Base-by-base conservation (phyloP, 2,888 invertebrate species). In the Nysson spinosus region DNA sequence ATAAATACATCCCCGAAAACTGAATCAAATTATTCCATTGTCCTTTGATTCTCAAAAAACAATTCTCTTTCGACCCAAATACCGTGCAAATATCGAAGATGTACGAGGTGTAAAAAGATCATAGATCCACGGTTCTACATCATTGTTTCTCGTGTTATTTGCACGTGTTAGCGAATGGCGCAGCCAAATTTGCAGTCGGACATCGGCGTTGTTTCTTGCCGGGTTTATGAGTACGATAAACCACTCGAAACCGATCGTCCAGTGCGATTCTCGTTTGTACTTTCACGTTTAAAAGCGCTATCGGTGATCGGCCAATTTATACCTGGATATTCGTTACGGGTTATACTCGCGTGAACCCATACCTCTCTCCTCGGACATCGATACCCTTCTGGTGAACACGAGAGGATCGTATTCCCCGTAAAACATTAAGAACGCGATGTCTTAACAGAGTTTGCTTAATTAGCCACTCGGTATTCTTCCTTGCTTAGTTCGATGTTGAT, bases 221-320 rank as follows among this genome's bases (percentile, higher is more conserved):
- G 51, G 58, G 32, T 72, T 72, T 72, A 72, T 58, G 72, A 62
- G 55, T 50, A 54, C 56, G 62, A 72, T 72, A 72, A 72, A 72
- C 72, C 34, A 65, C 43, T 39, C 62, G 69, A 60, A 65, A 69
- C 72, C 65, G 72, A 72, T 72, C 61, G 37, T 24, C 37, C 52
- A 5, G 62, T 63, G 64, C 72, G 72, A 72, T 54, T 61, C 64
- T 43, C 62, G 62, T 68, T 72, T 60, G 69, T 65, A 58, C 56
- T 69, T 72, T 72, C 72, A 50, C 43, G 69, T 58, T 58, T 42
- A 32, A 9, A n/a, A 54, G n/a, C 17, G 57, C 58, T 68, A 67
- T 72, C 72, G 60, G 26, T 42, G 67, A 71, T 71, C 71, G 30
- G 66, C 32, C 72, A 72, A 72, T 72, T 72, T 72, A 72, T 72